phyloP scores from a whole-genome alignment of 2,888 invertebrate genomes.

The Catocala sponsa region DNA sequence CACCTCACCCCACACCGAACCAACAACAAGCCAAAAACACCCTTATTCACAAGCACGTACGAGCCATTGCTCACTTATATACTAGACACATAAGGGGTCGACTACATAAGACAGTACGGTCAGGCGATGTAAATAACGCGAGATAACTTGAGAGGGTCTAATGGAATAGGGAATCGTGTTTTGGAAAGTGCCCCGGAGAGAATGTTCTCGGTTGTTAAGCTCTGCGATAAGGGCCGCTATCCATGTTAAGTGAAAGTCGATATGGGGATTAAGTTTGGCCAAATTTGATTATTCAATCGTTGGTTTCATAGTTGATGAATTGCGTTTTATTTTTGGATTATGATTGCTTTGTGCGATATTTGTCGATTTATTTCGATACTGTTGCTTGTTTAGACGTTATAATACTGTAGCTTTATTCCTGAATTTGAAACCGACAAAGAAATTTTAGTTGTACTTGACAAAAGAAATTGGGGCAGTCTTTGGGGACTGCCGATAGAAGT shows the following conservation, averaged over 20 bases:
- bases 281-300: slow-evolving; percentile 80
- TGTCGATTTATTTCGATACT: too few species aligned
- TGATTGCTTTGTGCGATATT: too few species aligned
- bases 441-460: too few species aligned
- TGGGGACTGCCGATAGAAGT: too few species aligned
- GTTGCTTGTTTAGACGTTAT: too few species aligned
- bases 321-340: slow-evolving; percentile 35
- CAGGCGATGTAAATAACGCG: slow-evolving; percentile 87
- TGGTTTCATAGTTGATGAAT: slow-evolving; percentile 63
- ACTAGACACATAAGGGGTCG: slow-evolving; percentile 79
- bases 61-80: slow-evolving; percentile 78
- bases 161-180: slow-evolving; percentile 87
- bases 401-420: too few species aligned
- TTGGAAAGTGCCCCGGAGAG: slow-evolving; percentile 84
- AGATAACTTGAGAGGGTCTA: slow-evolving; percentile 87
- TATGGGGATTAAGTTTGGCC: slow-evolving; percentile 73
- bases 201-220: slow-evolving; percentile 80
- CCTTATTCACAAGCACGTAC: slow-evolving; percentile 69
- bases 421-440: too few species aligned
- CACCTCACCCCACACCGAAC: slow-evolving; percentile 54
- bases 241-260: slow-evolving; percentile 84
- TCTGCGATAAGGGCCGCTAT: slow-evolving; percentile 62
- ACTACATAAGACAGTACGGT: slow-evolving; percentile 86
- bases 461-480: too few species aligned
- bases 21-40: slow-evolving; percentile 61